Conservation (phyloP, 2,888 invertebrate species). For the Agrochola lychnidis region DNA sequence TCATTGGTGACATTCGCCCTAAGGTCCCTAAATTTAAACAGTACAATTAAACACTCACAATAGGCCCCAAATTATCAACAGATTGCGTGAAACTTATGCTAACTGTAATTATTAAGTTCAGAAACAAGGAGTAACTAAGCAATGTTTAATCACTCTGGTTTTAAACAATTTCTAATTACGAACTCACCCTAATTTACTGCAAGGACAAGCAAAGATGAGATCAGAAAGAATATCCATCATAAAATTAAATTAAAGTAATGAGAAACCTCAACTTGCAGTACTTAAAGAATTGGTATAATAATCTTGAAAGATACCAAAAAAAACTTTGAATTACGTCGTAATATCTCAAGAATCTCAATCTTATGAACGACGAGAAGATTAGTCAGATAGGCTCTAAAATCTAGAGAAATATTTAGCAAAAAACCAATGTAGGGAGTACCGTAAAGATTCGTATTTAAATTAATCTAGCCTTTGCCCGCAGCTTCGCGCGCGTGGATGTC, state of each 20-base stretch:
- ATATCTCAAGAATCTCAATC: slow-evolving; percentile 5
- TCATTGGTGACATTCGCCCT: too few relatives aligned
- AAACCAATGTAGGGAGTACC: neutral
- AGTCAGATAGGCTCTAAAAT: neutral
- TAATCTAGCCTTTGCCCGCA: too few relatives aligned
- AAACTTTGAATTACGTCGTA: neutral
- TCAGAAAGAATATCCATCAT: slow-evolving; percentile 9
- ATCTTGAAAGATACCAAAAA: slow-evolving; percentile 18
- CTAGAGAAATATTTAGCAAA: slow-evolving; percentile 6
- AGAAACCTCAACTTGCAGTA: neutral
- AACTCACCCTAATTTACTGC: slow-evolving; percentile 36
- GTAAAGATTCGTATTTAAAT: neutral
- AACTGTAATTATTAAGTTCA: slow-evolving; percentile 53
- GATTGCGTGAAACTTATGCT: slow-evolving; percentile 30
- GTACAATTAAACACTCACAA: slow-evolving; percentile 26
- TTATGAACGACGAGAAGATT: slow-evolving; percentile 4
- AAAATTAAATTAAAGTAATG: slow-evolving; percentile 22
- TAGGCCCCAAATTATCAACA: slow-evolving; percentile 27
- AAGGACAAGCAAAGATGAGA: slow-evolving; percentile 19
- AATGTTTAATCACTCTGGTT: slow-evolving; percentile 47
- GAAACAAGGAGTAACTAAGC: slow-evolving; percentile 47
- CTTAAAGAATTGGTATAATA: slow-evolving; percentile 15
- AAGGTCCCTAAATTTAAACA: slow-evolving; percentile 1
- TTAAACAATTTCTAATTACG: slow-evolving; percentile 48
- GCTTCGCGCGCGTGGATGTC: too few relatives aligned